These are phyloP conservation scores for Muraenolepis orangiensis DNA, from an alignment of 2,797 vertebrate species.

Conservation along the genomic window DNA sequence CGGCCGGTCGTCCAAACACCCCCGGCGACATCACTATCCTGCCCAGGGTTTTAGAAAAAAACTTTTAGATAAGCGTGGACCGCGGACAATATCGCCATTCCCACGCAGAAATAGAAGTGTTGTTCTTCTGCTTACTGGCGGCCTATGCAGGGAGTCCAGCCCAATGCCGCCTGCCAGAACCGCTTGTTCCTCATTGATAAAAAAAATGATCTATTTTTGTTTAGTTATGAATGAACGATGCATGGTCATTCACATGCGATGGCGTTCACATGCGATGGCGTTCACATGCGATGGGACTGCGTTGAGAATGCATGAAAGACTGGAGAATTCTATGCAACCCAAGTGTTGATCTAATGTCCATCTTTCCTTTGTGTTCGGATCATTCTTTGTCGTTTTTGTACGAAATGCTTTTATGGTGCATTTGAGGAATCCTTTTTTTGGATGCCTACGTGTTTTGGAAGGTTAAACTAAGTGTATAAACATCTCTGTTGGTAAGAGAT, in stretches of 20 bases:
- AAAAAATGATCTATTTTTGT: slow-evolving; percentile 64
- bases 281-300: slow-evolving; percentile 37
- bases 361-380: slow-evolving; percentile 25
- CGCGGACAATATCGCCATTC: slow-evolving; percentile 12
- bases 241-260: slow-evolving; percentile 49
- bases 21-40: background rate
- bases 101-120: slow-evolving; percentile 9
- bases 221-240: slow-evolving; percentile 58
- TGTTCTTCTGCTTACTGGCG: slow-evolving; percentile 36
- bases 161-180: background rate
- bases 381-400: background rate
- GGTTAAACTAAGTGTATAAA: slow-evolving; percentile 62
- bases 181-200: background rate
- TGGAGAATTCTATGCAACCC: slow-evolving; percentile 85
- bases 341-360: slow-evolving; percentile 62
- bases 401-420: slow-evolving; percentile 51
- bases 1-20: background rate
- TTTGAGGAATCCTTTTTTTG: slow-evolving; percentile 70
- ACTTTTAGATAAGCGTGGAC: background rate
- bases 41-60: background rate
- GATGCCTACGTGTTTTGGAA: slow-evolving; percentile 43
- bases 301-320: slow-evolving; percentile 61
- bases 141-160: background rate
- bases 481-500: slow-evolving; percentile 82
- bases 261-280: slow-evolving; percentile 8